Base-by-base conservation (phyloP, 92 coral and sea anemone genomes). In the Anthopleura xanthogrammica region DNA sequence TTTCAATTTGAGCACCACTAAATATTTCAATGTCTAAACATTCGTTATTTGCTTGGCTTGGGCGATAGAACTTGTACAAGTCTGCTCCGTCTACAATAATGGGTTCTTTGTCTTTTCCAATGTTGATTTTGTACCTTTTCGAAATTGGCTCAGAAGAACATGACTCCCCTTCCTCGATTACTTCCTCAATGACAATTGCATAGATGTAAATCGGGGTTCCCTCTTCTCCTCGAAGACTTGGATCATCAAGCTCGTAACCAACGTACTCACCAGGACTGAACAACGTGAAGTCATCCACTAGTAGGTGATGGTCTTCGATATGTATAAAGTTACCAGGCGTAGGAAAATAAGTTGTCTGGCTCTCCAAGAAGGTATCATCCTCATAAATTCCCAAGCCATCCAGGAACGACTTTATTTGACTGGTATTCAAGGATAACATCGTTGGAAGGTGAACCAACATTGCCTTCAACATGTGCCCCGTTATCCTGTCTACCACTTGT, bases 161-260 rank as follows among this genome's bases (percentile, higher is more conserved):
- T 29, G 48, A 3, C 39, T 23, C 74, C 24, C 41, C 83, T 64
- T 54, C 75, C 19, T 70, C 76, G 11, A 57, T 24, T 7, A 90
- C 80, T 20, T 86, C 94, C 68, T 93, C 91, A 7, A 90, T 86
- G 20, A 90, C 73, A 42, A 93, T 85, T 60, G 97, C 97, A 60
- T 93, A 86, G 85, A 93, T 93, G 89, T 77, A 93, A 3, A 92
- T 93, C 3, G 94, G 89, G 23, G 81, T 73, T 7, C 86, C 94
- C 19, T 88, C 92, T 40, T 86, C 89, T 2, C 75, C 41, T 9
- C 83, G 77, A 60, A 93, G 90, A 72, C 94, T 88, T 42, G 97
- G 94, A 80, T 93, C 97, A 64, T 90, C 92, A 14, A 93, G 75
- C 73, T 93, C 97, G 82, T 90, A 93, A 23, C 92, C 97, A 5